Evolutionary conservation across 2,797 vertebrate species (phyloP).

Genomic region (Thalassophryne amazonica): DNA sequence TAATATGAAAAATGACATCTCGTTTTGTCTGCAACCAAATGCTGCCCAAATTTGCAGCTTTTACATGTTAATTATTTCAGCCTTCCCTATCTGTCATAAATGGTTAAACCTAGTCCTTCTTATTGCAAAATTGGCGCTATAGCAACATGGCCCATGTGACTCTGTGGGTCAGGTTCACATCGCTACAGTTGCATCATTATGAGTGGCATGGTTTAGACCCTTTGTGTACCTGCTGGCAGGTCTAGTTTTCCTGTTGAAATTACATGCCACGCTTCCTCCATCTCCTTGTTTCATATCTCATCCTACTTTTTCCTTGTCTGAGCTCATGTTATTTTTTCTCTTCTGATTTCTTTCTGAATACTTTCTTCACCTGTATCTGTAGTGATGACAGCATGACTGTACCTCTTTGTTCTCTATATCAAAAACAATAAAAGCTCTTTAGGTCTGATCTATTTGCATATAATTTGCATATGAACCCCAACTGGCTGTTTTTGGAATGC

Average conservation of each 20-base stretch:
- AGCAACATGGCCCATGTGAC: no score
- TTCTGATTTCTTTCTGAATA: background rate
- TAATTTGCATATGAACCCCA: constrained; percentile 78
- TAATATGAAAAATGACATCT: no score
- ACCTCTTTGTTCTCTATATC: constrained; percentile 36
- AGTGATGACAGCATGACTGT: constrained; percentile 21
- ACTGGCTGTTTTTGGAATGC: constrained; percentile 75
- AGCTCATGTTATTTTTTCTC: constrained; percentile 11
- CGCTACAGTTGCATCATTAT: no score
- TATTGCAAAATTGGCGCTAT: no score
- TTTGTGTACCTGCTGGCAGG: constrained; percentile 29
- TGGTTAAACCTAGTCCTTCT: no score
- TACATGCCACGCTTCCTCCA: constrained; percentile 6
- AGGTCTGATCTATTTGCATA: constrained; percentile 73
- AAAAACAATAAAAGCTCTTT: constrained; percentile 48
- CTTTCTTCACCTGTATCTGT: background rate
- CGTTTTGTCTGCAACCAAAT: no score
- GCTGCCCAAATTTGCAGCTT: no score
- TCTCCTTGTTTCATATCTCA: constrained; percentile 9
- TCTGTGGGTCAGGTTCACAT: no score
- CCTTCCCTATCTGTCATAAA: no score
- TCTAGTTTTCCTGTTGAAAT: constrained; percentile 50
- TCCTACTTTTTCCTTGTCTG: constrained; percentile 12
- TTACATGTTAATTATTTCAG: no score
- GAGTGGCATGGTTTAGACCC: no score